Base-by-base conservation (phyloP, 2,797 vertebrate genomes). In the Emys orbicularis region DNA sequence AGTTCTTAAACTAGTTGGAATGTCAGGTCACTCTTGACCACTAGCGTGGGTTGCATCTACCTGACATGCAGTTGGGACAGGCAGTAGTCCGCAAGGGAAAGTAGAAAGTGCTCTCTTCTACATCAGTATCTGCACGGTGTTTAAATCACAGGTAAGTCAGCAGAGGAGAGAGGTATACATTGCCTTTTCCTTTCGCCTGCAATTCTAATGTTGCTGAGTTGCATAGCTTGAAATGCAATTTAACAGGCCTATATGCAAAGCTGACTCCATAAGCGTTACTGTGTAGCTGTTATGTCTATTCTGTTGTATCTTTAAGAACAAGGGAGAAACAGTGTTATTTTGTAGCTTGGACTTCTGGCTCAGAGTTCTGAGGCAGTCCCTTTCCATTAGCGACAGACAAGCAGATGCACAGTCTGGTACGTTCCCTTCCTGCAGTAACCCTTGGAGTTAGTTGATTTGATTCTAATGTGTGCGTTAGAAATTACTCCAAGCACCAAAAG, bases 381-480 rank as follows among this genome's bases (percentile, higher is more conserved):
- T 90, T 95, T 90, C 41, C 5, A 84, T 92, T 94, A 95, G 87
- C 88, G 13, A 93, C 81, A 18, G 90, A 91, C 90, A 96, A 96
- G 92, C 92, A 96, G 91, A n/a, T 34, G 91, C 72, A 80, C 92
- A 95, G 84, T 93, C 93, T 95, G 84, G 89, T 88, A 88, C 90
- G 25, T 90, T 84, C 77, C 56, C 94, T 94, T 81, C 96, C 94
- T 93, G 94, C 89, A 81, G 95, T 74, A 95, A 68, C 8, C 96
- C 61, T 49, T 80, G 57, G 81, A 95, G 96, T 94, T 97, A 96
- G 94, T 95, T 94, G 94, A 86, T 76, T 89, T 96, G 95, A 94
- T 84, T 96, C 94, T 74, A 6, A 3, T 15, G 37, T 88, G 84
- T 95, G 96, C 97, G 97, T 95, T 95, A 83, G 95, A 95, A 88